Evolutionary conservation across 2,113 vertebrate species (phyloP).

Genomic region (Perca flavescens): DNA sequence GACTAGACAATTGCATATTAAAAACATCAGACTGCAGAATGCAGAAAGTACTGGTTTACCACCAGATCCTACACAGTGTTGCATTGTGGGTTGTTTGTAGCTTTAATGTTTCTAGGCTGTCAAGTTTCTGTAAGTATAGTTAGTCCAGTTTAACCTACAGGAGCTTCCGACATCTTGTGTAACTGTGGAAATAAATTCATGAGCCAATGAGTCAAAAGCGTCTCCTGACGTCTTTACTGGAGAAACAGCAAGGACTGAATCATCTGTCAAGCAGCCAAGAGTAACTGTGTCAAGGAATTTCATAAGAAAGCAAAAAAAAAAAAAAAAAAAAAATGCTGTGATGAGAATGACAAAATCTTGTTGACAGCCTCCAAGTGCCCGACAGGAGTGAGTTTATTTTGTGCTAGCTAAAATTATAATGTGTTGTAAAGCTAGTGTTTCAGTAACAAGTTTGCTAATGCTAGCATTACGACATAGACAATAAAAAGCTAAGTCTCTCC

Average conservation of each 20-base stretch:
- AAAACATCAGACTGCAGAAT: neutral
- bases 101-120: neutral
- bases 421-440: neutral
- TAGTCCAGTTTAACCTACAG: neutral
- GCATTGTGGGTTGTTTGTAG: neutral
- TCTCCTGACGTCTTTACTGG: neutral
- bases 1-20: neutral
- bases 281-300: neutral
- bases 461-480: neutral
- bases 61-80: neutral
- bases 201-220: neutral
- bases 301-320: neutral
- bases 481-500: neutral
- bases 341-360: neutral
- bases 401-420: neutral
- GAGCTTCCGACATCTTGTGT: neutral
- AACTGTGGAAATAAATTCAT: slow-evolving; percentile 4
- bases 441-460: neutral
- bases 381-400: neutral
- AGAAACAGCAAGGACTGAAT: slow-evolving; percentile 5
- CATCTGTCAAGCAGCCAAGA: slow-evolving; percentile 3
- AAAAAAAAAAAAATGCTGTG: neutral
- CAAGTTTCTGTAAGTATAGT: neutral
- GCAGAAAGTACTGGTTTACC: neutral
- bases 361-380: neutral